phyloP scores from a whole-genome alignment of 2,113 vertebrate species.

The Baryphthengus martii region DNA sequence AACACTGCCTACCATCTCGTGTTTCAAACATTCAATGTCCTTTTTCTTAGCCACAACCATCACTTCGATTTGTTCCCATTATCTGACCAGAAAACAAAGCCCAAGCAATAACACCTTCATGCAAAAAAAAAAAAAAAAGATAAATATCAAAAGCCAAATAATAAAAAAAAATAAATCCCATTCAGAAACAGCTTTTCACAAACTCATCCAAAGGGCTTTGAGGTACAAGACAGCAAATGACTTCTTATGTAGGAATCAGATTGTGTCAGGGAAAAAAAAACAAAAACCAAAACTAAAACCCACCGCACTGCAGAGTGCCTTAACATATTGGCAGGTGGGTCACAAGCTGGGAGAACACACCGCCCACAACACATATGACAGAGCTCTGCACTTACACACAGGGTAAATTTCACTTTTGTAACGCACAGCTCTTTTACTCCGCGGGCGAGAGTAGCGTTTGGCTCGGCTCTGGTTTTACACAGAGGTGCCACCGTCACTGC shows the following conservation, averaged over 20 bases:
- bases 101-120: background rate
- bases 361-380: background rate
- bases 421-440: background rate
- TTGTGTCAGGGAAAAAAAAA: background rate
- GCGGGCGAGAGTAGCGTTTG: fast-evolving
- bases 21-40: background rate
- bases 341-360: background rate
- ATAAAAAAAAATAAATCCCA: background rate
- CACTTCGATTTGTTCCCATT: background rate
- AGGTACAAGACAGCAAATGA: background rate
- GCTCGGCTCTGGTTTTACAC: background rate
- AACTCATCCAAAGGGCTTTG: background rate
- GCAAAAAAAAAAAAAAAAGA: fast-evolving
- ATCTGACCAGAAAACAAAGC: background rate
- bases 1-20: background rate
- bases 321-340: background rate
- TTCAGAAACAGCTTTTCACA: background rate
- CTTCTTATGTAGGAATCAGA: background rate
- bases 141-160: background rate
- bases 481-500: background rate
- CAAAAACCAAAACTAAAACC: too few relatives aligned
- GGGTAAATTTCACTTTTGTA: background rate
- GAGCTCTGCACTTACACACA: background rate
- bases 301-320: background rate
- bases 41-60: background rate